Percentiles rank a stretch among this genome's conserved stretches.
phyloP scores from a whole-genome alignment of 2,797 vertebrate species.

The Tokudaia muenninki region DNA sequence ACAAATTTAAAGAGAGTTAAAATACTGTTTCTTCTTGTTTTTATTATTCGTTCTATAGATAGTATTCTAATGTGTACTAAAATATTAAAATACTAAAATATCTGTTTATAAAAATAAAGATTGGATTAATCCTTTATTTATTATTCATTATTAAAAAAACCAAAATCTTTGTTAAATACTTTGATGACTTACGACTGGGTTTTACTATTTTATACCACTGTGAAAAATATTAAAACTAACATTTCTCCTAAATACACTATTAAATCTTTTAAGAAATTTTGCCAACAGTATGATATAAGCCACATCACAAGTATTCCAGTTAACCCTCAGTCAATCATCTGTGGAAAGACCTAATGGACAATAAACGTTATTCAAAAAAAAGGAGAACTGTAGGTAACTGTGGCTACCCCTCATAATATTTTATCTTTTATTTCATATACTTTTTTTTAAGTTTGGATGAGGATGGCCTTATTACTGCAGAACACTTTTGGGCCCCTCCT shows the following conservation, averaged over 20 bases:
- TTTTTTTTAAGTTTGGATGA: neutral
- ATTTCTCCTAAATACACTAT: neutral
- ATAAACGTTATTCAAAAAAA: neutral
- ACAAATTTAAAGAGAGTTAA: neutral
- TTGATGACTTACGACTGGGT: neutral
- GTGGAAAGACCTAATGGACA: neutral
- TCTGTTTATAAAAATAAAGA: neutral
- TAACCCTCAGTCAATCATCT: neutral
- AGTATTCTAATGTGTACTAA: neutral
- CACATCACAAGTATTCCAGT: neutral
- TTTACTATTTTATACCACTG: neutral
- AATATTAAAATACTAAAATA: neutral
- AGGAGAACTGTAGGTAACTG: neutral
- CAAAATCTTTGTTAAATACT: neutral
- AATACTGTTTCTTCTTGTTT: neutral
- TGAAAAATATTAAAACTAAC: neutral
- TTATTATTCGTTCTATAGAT: neutral
- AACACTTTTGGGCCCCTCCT: neutral
- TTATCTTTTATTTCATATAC: neutral
- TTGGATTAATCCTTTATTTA: neutral
- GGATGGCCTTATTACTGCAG: neutral
- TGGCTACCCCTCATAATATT: neutral
- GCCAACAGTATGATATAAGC: neutral
- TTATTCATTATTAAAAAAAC: neutral
- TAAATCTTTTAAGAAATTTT: neutral